These are phyloP conservation scores for Barnardius zonarius DNA, from an alignment of 2,113 vertebrate species.

Conservation along the genomic window DNA sequence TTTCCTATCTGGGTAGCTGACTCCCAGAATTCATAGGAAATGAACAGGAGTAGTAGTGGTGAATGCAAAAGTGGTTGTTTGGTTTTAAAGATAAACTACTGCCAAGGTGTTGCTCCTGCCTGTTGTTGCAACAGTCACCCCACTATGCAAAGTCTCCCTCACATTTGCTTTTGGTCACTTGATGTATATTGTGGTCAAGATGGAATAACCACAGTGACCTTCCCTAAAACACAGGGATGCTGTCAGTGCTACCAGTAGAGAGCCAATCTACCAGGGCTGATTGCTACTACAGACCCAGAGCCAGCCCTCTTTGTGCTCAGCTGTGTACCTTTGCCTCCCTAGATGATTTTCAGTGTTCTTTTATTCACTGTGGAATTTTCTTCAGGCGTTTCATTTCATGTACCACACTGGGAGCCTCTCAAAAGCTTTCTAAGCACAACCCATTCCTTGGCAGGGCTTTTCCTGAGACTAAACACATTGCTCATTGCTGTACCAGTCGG, in stretches of 20 bases:
- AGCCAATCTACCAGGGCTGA: rapidly evolving
- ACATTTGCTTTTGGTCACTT: not conserved
- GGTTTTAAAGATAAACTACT: not conserved
- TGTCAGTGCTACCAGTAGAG: rapidly evolving
- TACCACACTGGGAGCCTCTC: not conserved
- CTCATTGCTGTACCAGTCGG: not conserved
- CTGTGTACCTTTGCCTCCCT: not conserved
- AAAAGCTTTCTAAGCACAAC: not conserved
- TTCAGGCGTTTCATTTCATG: not conserved
- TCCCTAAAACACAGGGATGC: not conserved
- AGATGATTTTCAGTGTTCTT: not conserved
- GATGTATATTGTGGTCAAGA: not conserved
- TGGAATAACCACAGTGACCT: not conserved
- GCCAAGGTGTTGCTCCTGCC: not conserved
- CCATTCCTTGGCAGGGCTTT: not conserved
- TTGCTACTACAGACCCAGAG: not conserved
- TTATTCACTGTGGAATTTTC: not conserved
- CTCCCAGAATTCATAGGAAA: not conserved
- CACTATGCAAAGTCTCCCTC: not conserved
- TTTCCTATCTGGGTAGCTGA: not conserved
- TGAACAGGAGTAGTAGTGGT: not conserved
- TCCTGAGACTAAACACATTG: not conserved
- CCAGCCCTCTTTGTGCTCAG: not conserved
- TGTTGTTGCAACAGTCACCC: not conserved
- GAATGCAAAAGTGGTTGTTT: not conserved